Evolutionary conservation across 2,797 vertebrate genomes (phyloP).

Genomic region (Pseudochaenichthys georgianus): DNA sequence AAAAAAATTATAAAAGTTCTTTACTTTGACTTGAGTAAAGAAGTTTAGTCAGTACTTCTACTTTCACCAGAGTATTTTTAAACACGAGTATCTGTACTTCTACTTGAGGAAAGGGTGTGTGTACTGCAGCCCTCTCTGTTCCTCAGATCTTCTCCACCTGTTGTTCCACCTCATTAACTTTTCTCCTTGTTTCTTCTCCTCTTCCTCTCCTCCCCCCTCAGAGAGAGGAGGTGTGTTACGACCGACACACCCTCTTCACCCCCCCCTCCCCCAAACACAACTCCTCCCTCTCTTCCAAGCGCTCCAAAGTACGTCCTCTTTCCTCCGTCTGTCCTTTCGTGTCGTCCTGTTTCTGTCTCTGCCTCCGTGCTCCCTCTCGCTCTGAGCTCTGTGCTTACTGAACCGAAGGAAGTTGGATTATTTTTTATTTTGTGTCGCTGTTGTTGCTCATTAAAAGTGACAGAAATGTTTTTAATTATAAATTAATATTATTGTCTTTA

Average conservation of each 20-base stretch:
- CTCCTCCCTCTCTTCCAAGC: constrained; percentile 74
- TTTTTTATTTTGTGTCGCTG: too few species aligned
- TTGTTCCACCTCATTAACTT: constrained; percentile 20
- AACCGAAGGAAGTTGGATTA: neutral
- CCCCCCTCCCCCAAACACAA: constrained; percentile 86
- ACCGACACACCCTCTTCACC: constrained; percentile 86
- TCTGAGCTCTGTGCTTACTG: neutral
- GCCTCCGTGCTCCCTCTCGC: constrained; percentile 12
- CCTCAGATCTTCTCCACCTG: too few species aligned
- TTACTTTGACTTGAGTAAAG: too few species aligned
- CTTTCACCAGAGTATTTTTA: too few species aligned
- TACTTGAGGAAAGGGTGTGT: too few species aligned
- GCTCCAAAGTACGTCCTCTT: constrained; percentile 82
- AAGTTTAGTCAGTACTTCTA: too few species aligned
- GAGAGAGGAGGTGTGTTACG: constrained; percentile 84
- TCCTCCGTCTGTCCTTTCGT: constrained; percentile 22
- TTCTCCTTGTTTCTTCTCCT: constrained; percentile 35
- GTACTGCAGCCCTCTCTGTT: too few species aligned
- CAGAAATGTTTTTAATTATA: too few species aligned
- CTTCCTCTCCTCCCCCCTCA: constrained; percentile 57
- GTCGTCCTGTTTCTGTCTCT: constrained; percentile 12
- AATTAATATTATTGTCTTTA: too few species aligned
- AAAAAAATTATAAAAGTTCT: too few species aligned
- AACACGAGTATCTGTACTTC: too few species aligned
- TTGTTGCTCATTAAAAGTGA: too few species aligned